Base-by-base conservation (phyloP, 1,140 invertebrate species). In the Hermetia illucens region DNA sequence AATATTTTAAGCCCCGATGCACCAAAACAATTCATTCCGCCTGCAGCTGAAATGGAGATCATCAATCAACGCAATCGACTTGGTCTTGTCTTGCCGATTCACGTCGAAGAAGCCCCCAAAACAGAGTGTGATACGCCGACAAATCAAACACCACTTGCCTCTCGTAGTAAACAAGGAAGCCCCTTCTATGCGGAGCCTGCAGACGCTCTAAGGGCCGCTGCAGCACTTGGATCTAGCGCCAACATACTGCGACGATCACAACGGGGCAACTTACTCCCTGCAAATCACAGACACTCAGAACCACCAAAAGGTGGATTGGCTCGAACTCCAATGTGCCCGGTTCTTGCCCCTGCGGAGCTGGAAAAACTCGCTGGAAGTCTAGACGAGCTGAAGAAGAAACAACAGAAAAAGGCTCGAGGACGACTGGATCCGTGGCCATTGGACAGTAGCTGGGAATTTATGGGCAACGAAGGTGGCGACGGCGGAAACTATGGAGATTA, bases 111-210 rank as follows among this genome's bases (percentile, higher is more conserved):
- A 31, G 48, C 49, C 2, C 50, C 50, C 22, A 37, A 31, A 1
- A 35, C 30, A 15, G 27, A 44, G 22, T 48, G 52, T 16, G 53
- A 49, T 16, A 54, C 55, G n/a, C 58, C 55, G 0, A 55, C 56
- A 1, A 50, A 38, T 17, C 47, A 51, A 19, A 54, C 50, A 3
- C 50, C 51, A 0, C 45, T 47, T 1, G 17, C 9, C 9, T 51
- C 52, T 8, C 51, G 56, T 17, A 59, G 53, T 44, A 60, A 60
- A 21, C 57, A 82, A 50, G 76, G 75, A 9, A 90, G 86, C 57
- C 87, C 88, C 0, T 88, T 90, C 48, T 93, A 93, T 58, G 83
- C 86, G 2, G 88, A 92, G 63, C 89, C 89, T 24, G 85, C 87
- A 6, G 88, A 92, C 66, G 78, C 86, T 13, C 68, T 93, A 27